These are phyloP conservation scores for Heliothis peltigera DNA, from an alignment of 2,888 invertebrate genomes.

Conservation along the genomic window DNA sequence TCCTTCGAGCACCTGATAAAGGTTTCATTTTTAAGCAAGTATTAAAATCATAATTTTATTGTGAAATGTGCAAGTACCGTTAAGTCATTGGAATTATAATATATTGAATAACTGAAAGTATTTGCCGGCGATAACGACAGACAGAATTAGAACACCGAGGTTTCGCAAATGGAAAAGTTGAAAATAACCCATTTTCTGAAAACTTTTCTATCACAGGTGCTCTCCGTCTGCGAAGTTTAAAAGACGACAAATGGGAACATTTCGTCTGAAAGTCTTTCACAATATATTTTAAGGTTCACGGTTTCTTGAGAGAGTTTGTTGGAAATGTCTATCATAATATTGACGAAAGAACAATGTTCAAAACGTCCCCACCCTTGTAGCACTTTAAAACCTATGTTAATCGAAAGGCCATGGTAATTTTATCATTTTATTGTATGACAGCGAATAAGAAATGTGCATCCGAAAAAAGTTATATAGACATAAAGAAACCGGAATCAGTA, in stretches of 20 bases:
- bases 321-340: neutral
- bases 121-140: neutral
- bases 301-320: conserved; percentile 7
- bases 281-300: conserved; percentile 20
- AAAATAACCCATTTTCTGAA: conserved; percentile 18
- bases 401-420: too few relatives aligned
- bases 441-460: too few relatives aligned
- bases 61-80: neutral
- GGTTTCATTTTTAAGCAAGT: conserved; percentile 1
- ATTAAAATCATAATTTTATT: neutral
- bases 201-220: conserved; percentile 15
- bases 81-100: neutral
- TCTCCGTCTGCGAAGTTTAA: conserved; percentile 24
- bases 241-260: conserved; percentile 12
- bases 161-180: neutral
- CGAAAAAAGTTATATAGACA: too few relatives aligned
- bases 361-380: too few relatives aligned
- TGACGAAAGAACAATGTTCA: too few relatives aligned
- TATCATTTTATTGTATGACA: too few relatives aligned
- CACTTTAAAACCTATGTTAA: too few relatives aligned
- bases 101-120: neutral
- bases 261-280: conserved; percentile 10
- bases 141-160: neutral
- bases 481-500: too few relatives aligned
- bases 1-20: neutral